Conservation (phyloP, 1,140 invertebrate genomes). For the Potamilus streckersoni region DNA sequence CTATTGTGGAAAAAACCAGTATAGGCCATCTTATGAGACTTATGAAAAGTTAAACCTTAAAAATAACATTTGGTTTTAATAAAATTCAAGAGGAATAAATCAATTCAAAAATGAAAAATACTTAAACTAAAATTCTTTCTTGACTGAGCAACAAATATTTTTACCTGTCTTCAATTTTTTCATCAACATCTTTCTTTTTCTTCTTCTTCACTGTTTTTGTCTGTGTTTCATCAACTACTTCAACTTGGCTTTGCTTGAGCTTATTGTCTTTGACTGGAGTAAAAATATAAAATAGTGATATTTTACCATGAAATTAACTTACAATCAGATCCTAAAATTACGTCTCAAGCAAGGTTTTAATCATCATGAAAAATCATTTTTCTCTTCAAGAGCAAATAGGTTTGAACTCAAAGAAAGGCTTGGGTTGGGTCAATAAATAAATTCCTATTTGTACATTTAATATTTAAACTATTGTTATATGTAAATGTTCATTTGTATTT, state of each 20-base stretch:
- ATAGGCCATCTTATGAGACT: slow-evolving; percentile 4
- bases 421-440: no score
- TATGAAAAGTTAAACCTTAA: not conserved
- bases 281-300: not conserved
- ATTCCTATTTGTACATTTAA: no score
- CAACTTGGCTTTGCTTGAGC: slow-evolving; percentile 34
- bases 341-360: not conserved
- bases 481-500: no score
- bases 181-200: slow-evolving; percentile 29
- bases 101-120: not conserved
- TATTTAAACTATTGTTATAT: no score
- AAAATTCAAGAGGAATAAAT: not conserved
- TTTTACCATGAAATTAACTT: not conserved
- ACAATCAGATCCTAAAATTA: not conserved
- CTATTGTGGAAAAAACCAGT: no score
- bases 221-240: slow-evolving; percentile 43
- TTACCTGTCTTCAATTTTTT: slow-evolving; percentile 23
- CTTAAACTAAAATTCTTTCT: not conserved
- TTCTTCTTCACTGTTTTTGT: slow-evolving; percentile 48
- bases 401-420: not conserved
- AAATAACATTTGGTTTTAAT: slow-evolving; percentile 2
- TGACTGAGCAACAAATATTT: not conserved
- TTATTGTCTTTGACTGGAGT: slow-evolving; percentile 10
- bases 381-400: not conserved
- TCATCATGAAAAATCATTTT: not conserved